Evolutionary conservation across 1,140 invertebrate genomes (phyloP), one percentile per base, ranked within the genome.

Genomic region (Schlechtendalia chinensis): DNA sequence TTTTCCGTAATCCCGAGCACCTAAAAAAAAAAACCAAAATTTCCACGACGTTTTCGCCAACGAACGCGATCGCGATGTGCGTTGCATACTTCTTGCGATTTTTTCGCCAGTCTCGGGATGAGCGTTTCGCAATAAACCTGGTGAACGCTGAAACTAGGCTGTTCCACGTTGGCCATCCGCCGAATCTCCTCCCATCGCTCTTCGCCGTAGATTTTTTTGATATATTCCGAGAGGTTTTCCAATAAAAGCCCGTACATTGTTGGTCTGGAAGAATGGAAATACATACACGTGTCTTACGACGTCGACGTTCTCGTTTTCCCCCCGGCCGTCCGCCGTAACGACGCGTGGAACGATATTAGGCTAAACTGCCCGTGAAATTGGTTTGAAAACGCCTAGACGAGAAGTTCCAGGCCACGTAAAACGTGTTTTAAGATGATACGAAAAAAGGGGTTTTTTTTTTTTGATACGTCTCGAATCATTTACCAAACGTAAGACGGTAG

Each of bases 221-320:
- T 93, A 87, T 93, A 97, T 85, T 96, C 94, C 81, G 93, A 91
- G 86, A 98, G 90, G 84, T 97, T 96, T 86, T 98, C 95, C 82
- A 98, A 86, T 47, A 98, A 89, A 83, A 98, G 88, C 32, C 97
- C 97, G 88, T 98, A 98, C 96, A 98, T 98, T 61, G 84, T 91
- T 87, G 17, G 47, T 50, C 69, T 63, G 45, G 65, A 75, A 81
- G 27, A 54, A 29, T 54, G 29, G 29, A 24, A 58, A 22, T 24
- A 24, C 10, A n/a, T n/a, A 56, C 5, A 1, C 6, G 19, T 54
- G 16, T 54, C 5, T 54, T 54, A 19, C 6, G 22, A 72, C 29
- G 11, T n/a, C 69, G 47, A 72, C 0, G 69, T 27, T 27, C 16
- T 71, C 8, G 8, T 39, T 39, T 39, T 69, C n/a, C n/a, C n/a